Evolutionary conservation across 2,888 invertebrate species (phyloP), one percentile per base, ranked within the genome.

Genomic region (Rhingia rostrata): DNA sequence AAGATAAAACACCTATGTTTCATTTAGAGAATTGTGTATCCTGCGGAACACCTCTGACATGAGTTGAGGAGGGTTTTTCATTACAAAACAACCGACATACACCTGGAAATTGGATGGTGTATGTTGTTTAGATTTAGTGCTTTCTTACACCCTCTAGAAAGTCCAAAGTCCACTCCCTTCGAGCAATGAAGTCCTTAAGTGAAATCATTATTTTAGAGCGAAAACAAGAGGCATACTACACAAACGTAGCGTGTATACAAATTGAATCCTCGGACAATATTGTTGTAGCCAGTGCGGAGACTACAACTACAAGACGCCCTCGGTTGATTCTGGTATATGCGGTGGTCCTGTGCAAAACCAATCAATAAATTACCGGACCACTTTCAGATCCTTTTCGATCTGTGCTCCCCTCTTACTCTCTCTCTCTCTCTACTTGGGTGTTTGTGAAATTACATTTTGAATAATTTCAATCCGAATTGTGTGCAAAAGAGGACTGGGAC

Each of bases 361-460:
- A 84, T 84, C 84, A 84, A 84, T 84, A 84, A 84, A 84, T 84
- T 70, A 84, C 80, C 39, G 47, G 56, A 72, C 77, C 78, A 61
- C 72, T 82, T 78, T 69, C 66, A 69, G 83, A 74, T 83, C 79
- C 83, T 83, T 78, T 74, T 74, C 81, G 83, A 83, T 83, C 73
- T 83, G 47, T 77, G 41, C 49, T 53, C 43, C 35, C 4, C 14
- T 56, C 12, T 9, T 37, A 37, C 22, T 12, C 10, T 56, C 12
- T 1, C 22, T 4, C 39, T 37, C 22, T 12, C 37, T n/a, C 43
- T 78, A 45, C 69, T 73, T 63, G 70, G 22, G 53, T 83, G 60
- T 56, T 79, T 67, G 64, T 54, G 66, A 84, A 84, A 84, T 84
- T 84, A 84, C 84, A 84, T 80, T 84, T 84, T 84, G 84, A 84